A percentile compares a stretch with the other conserved stretches of the same genome.
phyloP scores from a whole-genome alignment of 2,113 vertebrate species.

The Microtus pennsylvanicus region DNA sequence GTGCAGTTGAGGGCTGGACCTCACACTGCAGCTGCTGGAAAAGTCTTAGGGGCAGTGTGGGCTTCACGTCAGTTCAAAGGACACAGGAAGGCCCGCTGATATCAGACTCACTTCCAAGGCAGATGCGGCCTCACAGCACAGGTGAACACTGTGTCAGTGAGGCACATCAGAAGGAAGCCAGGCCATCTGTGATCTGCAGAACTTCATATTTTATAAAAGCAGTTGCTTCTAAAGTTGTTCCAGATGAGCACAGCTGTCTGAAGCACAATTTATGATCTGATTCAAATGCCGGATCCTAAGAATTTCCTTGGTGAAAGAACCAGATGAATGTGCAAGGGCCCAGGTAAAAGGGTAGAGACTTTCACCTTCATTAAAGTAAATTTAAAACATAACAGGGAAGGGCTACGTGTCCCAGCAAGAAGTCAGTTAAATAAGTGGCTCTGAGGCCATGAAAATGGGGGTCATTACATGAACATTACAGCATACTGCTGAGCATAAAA shows the following conservation, averaged over 20 bases:
- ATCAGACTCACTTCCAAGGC: not conserved
- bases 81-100: not conserved
- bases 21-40: not conserved
- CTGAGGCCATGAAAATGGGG: not conserved
- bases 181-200: not conserved
- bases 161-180: not conserved
- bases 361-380: slow-evolving; percentile 34
- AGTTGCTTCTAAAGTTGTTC: slow-evolving; percentile 24
- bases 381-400: not conserved
- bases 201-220: not conserved
- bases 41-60: not conserved
- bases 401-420: not conserved
- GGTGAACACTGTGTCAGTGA: not conserved
- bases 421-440: not conserved
- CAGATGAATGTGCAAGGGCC: not conserved
- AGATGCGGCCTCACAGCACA: not conserved
- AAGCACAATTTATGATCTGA: not conserved
- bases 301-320: slow-evolving; percentile 21
- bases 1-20: not conserved
- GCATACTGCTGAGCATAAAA: slow-evolving; percentile 9
- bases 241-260: slow-evolving; percentile 34
- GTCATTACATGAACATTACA: not conserved
- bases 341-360: not conserved
- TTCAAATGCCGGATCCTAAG: not conserved
- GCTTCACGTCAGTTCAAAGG: not conserved